Evolutionary conservation across 2,113 vertebrate species (phyloP).

Genomic region (Elgaria multicarinata): DNA sequence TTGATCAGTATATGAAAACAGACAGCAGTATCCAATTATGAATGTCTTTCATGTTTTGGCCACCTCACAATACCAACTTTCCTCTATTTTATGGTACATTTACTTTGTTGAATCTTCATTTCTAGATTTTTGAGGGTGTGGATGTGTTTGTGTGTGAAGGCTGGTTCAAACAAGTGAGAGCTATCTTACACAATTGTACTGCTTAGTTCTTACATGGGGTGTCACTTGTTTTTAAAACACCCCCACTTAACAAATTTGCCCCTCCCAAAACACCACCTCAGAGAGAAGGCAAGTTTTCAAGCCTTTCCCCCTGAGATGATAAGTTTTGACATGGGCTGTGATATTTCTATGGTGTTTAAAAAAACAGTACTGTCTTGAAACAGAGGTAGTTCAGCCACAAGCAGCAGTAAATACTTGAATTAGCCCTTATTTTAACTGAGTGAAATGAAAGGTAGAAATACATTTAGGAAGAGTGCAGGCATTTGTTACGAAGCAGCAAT

Average conservation of each 20-base stretch:
- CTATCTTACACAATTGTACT: background rate
- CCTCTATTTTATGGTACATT: background rate
- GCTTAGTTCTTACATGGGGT: background rate
- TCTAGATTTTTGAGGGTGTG: background rate
- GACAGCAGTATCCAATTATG: background rate
- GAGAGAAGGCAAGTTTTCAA: background rate
- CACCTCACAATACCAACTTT: background rate
- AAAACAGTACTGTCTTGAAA: background rate
- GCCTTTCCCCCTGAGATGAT: too few species aligned
- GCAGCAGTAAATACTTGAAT: slow-evolving; percentile 12
- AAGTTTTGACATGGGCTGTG: too few species aligned
- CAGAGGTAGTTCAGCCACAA: background rate
- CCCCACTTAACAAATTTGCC: background rate
- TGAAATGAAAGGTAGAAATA: background rate
- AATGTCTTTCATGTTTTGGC: background rate
- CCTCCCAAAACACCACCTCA: background rate
- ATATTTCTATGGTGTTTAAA: background rate
- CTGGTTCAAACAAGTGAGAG: background rate
- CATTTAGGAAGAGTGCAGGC: background rate
- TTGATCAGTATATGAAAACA: background rate
- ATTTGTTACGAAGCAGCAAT: background rate
- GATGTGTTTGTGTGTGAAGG: background rate
- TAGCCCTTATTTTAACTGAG: background rate
- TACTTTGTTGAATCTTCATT: background rate
- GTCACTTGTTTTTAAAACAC: background rate